Evolutionary conservation across 2,797 vertebrate species (phyloP).

Genomic region (Myotis pilosus): DNA sequence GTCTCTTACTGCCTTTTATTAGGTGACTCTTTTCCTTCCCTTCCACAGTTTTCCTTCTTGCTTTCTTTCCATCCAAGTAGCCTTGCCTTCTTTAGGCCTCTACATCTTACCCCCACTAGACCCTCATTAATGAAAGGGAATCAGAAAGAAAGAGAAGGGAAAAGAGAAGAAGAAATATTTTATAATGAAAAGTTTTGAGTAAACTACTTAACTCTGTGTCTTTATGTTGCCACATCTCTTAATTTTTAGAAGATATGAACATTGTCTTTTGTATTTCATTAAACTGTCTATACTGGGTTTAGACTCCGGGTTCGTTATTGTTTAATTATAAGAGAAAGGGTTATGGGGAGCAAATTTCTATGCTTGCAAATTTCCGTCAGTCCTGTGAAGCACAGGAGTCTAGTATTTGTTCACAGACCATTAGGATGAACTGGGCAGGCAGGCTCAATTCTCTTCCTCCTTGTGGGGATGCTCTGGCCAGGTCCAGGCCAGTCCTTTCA

Average conservation of each 20-base stretch:
- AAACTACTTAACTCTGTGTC: neutral
- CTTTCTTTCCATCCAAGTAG: neutral
- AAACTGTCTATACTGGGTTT: neutral
- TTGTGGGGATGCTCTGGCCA: neutral
- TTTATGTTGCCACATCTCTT: constrained; percentile 9
- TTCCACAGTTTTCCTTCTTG: neutral
- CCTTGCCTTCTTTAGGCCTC: neutral
- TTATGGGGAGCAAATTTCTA: neutral
- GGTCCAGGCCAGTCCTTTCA: neutral
- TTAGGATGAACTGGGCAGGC: neutral
- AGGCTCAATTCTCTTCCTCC: neutral
- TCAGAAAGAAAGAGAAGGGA: neutral
- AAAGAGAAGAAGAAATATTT: constrained; percentile 35
- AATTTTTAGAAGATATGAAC: neutral
- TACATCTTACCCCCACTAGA: neutral
- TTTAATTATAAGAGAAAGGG: neutral
- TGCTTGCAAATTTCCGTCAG: neutral
- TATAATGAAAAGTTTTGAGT: neutral
- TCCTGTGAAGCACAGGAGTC: neutral
- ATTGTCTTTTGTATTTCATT: neutral
- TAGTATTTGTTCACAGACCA: neutral
- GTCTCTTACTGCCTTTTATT: neutral
- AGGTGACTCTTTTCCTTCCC: neutral
- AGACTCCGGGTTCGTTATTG: constrained; percentile 5
- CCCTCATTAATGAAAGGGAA: constrained; percentile 37